Conservation (phyloP, 2,797 vertebrate species). For the Peromyscus aztecus region DNA sequence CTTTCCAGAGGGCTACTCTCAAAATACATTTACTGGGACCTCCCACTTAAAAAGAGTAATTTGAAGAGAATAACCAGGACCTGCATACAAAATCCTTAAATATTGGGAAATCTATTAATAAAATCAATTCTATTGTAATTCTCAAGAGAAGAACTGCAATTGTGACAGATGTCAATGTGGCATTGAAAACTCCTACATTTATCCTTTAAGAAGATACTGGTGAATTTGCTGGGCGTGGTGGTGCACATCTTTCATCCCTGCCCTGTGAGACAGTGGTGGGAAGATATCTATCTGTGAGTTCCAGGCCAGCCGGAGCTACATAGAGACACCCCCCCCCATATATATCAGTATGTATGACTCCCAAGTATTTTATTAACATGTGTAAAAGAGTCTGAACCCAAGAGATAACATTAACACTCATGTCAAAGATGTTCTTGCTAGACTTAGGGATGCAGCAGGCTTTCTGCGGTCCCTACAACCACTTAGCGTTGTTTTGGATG, state of each 20-base stretch:
- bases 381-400: conserved; percentile 18
- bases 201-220: background rate
- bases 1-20: background rate
- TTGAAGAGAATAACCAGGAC: background rate
- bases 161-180: background rate
- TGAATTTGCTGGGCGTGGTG: background rate
- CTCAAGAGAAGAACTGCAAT: conserved; percentile 3
- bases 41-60: background rate
- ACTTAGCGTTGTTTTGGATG: background rate
- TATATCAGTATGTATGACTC: background rate
- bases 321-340: too few species aligned
- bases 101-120: conserved; percentile 37
- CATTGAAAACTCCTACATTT: background rate
- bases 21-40: background rate
- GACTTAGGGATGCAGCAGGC: background rate
- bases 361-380: background rate
- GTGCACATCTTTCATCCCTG: background rate
- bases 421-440: background rate
- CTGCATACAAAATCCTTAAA: conserved; percentile 12
- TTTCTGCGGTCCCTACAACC: conserved; percentile 3
- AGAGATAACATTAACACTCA: conserved; percentile 1
- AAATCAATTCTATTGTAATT: background rate
- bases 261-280: too few species aligned
- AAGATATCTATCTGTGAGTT: background rate
- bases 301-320: background rate